Percentiles rank a stretch among this genome's conserved stretches.
phyloP scores from a whole-genome alignment of 2,888 invertebrate genomes.

The Fabriciana adippe region DNA sequence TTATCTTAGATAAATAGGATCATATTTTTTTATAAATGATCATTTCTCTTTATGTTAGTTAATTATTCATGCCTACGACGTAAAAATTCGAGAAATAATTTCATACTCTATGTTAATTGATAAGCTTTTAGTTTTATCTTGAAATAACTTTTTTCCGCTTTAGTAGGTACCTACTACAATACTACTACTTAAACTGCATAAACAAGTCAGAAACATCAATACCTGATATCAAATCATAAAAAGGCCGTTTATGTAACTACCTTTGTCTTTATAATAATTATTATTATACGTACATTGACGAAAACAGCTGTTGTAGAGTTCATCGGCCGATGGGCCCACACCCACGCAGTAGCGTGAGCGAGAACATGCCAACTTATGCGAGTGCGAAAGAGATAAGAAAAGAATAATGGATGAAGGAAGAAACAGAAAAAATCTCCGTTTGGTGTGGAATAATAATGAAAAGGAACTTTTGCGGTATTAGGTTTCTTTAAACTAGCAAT shows the following conservation, averaged over 20 bases:
- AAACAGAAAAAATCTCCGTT: slow-evolving; percentile 50
- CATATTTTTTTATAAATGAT: too few species aligned
- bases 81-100: too few species aligned
- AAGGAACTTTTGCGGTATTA: slow-evolving; percentile 36
- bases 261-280: slow-evolving; percentile 14
- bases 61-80: too few species aligned
- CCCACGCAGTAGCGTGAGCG: slow-evolving; percentile 52
- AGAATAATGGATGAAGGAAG: slow-evolving; percentile 51
- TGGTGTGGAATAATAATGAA: slow-evolving; percentile 57
- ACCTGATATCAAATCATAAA: not conserved
- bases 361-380: slow-evolving; percentile 40
- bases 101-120: too few species aligned
- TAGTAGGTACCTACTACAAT: too few species aligned
- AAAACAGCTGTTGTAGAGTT: slow-evolving; percentile 65
- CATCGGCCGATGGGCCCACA: slow-evolving; percentile 59
- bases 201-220: not conserved
- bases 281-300: slow-evolving; percentile 43
- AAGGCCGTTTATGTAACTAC: slow-evolving; percentile 13
- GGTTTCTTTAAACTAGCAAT: slow-evolving; percentile 1
- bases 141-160: too few species aligned
- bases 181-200: not conserved
- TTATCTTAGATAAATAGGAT: too few species aligned
- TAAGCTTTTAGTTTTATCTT: too few species aligned
- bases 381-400: slow-evolving; percentile 45
- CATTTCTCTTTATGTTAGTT: too few species aligned